A percentile compares a stretch with the other conserved stretches of the same genome.
These are phyloP conservation scores for Trichechus manatus DNA, from an alignment of 2,113 vertebrate species.

Conservation along the genomic window DNA sequence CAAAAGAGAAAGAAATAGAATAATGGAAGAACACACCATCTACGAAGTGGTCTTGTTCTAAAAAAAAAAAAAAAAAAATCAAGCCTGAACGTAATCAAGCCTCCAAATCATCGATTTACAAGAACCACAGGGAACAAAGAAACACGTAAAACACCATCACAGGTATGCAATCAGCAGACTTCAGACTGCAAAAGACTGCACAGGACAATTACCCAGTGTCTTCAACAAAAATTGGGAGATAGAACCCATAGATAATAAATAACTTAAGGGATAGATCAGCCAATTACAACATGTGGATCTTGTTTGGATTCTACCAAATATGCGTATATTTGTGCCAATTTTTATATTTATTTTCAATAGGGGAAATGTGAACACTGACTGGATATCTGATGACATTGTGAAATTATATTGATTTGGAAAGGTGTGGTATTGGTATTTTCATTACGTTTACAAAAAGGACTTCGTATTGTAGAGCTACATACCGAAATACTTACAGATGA, in stretches of 20 bases:
- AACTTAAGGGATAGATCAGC: neutral
- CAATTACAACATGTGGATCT: neutral
- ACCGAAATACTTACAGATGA: neutral
- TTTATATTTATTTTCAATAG: neutral
- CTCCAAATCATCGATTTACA: slow-evolving; percentile 42
- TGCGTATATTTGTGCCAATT: neutral
- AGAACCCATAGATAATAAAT: neutral
- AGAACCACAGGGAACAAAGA: neutral
- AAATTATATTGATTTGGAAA: neutral
- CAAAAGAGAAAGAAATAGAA: neutral
- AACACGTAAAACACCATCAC: neutral
- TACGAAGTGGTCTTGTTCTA: neutral
- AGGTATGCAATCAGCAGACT: slow-evolving; percentile 43
- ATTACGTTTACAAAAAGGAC: neutral
- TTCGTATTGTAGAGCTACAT: neutral
- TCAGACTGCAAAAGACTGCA: neutral
- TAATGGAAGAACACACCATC: neutral
- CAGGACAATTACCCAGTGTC: neutral
- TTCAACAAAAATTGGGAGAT: neutral
- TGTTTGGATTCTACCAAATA: neutral
- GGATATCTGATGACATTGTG: neutral
- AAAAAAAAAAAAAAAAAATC: neutral
- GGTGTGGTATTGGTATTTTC: neutral
- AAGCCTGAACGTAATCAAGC: neutral
- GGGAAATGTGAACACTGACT: neutral